phyloP scores from a whole-genome alignment of 2,113 vertebrate genomes.

The Chlamydotis undulata region DNA sequence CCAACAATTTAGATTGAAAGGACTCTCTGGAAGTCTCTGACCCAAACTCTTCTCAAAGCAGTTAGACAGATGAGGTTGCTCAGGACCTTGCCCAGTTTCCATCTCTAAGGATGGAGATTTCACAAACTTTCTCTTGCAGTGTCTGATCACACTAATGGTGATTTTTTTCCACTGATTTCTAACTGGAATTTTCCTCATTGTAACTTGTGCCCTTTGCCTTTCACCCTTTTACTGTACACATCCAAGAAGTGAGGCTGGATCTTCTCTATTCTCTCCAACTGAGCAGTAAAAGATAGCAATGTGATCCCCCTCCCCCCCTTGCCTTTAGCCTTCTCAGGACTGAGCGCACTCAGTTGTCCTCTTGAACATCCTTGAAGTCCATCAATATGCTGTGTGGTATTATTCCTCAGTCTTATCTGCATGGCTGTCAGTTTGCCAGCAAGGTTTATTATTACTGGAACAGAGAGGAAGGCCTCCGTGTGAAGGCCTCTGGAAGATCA shows the following conservation, averaged over 20 bases:
- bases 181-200: background rate
- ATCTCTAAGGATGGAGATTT: background rate
- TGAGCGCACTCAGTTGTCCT: background rate
- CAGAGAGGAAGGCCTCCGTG: background rate
- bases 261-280: background rate
- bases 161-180: background rate
- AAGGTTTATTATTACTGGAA: slow-evolving; percentile 51
- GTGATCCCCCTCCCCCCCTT: too few species aligned
- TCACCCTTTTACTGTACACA: background rate
- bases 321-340: background rate
- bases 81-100: background rate
- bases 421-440: background rate
- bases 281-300: background rate
- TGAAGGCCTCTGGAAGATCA: slow-evolving; percentile 35
- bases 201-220: background rate
- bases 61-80: background rate
- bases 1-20: background rate
- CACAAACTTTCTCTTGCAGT: background rate
- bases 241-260: background rate
- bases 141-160: background rate
- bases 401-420: slow-evolving; percentile 36
- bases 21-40: background rate
- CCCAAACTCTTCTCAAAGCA: background rate
- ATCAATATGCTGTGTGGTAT: background rate
- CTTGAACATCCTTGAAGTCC: slow-evolving; percentile 50